These are phyloP conservation scores for Sinocyclocheilus maitianheensis DNA, from an alignment of 2,113 vertebrate species.

Conservation along the genomic window DNA sequence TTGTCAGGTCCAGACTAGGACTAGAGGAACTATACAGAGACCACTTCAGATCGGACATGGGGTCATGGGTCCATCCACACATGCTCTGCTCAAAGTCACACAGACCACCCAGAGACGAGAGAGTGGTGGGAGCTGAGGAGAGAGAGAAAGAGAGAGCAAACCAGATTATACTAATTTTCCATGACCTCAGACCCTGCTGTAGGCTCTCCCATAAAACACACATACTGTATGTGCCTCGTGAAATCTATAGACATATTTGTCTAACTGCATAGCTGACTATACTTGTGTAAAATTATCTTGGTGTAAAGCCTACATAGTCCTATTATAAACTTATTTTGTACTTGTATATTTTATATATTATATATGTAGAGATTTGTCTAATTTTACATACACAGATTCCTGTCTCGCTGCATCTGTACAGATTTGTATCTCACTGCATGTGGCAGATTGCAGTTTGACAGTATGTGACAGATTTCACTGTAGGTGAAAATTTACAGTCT, in stretches of 20 bases:
- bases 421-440: neutral
- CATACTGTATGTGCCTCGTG: neutral
- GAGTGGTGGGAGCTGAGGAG: slow-evolving; percentile 67
- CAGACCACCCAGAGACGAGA: slow-evolving; percentile 79
- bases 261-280: neutral
- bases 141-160: slow-evolving; percentile 43
- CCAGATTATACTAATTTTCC: slow-evolving; percentile 40
- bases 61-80: slow-evolving; percentile 92
- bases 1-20: slow-evolving; percentile 74
- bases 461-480: neutral
- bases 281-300: neutral
- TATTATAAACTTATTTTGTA: neutral
- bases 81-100: slow-evolving; percentile 90
- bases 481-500: neutral
- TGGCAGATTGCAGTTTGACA: neutral
- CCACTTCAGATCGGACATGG: slow-evolving; percentile 84
- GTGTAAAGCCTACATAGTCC: neutral
- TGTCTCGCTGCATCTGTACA: neutral
- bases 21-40: slow-evolving; percentile 79
- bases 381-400: neutral
- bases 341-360: neutral
- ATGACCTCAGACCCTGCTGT: slow-evolving; percentile 20
- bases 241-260: neutral
- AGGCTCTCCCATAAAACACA: slow-evolving; percentile 40
- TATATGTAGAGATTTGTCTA: neutral